Base-by-base conservation (phyloP, 2,888 invertebrate genomes). In the Sceliomorpha sp. region DNA sequence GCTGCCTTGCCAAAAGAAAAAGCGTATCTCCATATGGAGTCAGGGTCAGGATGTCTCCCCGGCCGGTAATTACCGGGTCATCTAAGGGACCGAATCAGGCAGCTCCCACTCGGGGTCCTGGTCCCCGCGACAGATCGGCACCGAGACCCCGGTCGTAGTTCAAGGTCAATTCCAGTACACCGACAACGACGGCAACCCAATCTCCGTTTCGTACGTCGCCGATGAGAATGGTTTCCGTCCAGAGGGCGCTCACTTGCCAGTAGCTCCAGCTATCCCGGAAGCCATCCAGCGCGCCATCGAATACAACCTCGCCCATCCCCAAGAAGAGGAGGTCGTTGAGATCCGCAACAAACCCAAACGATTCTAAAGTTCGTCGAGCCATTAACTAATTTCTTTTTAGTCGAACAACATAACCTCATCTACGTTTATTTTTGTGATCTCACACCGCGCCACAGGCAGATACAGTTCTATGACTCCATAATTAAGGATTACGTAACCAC, bases 81-180 rank as follows among this genome's bases (percentile, higher is more conserved):
- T 89, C 2, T 93, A 90, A 78, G 91, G 92, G 81, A 92, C 93
- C 20, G 92, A 90, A 3, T 92, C 93, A 76, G 92, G 92, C 31
- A 93, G 93, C 75, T 71, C 78, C 0, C 92, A 90, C 2, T 87
- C 90, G 4, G 92, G 92, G 77, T 47, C 3, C 3, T 84, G 82
- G 3, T 17, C n/a, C 0, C 77, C 72, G 0, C 68, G 55, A 10
- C 55, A 63, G 0, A 12, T 70, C 1, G 76, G 76, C 15, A 70
- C 56, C 1, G 73, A 77, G 15, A 31, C 36, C 0, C 73, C 53
- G 1, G 48, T 77, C 6, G 63, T 77, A 1, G 76, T 73, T 2
- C 73, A 79, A 29, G 55, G 73, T 70, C 2, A 39, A 6, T 53
- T 8, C 45, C 20, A 27, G 6, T 62, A 53, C 31, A 53, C 32